Conservation (phyloP, 2,113 vertebrate genomes). For the Hippocampus comes region DNA sequence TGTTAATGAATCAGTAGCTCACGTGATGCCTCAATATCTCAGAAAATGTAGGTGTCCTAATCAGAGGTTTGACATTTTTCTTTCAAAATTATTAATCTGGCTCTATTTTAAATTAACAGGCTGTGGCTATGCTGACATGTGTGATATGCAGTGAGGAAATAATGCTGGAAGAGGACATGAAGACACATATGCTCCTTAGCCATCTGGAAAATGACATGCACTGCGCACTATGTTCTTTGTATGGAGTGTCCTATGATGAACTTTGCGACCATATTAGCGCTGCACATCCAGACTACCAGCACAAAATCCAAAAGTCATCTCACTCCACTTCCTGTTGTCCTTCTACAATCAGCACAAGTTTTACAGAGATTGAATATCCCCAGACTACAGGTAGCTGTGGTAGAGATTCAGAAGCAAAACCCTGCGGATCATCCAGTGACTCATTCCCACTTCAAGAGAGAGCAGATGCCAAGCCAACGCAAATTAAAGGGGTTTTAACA, state of each 20-base stretch:
- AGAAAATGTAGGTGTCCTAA: neutral
- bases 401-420: neutral
- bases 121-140: constrained; percentile 74
- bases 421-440: neutral
- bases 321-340: neutral
- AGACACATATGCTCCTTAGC: constrained; percentile 64
- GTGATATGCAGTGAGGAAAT: constrained; percentile 77
- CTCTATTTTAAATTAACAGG: constrained; percentile 5
- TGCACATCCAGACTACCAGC: constrained; percentile 65
- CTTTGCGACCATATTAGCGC: constrained; percentile 71
- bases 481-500: neutral
- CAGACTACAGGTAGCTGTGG: neutral
- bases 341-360: neutral
- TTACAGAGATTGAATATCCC: neutral
- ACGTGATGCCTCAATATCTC: neutral
- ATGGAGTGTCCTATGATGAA: constrained; percentile 72
- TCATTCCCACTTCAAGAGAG: neutral
- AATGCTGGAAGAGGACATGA: constrained; percentile 71
- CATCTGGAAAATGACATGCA: constrained; percentile 66
- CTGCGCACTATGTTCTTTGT: constrained; percentile 75
- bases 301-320: neutral
- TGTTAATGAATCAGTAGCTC: neutral
- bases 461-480: neutral
- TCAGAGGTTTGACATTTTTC: neutral
- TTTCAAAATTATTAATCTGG: neutral